phyloP scores from a whole-genome alignment of 2,113 vertebrate species.

The Pelecanus crispus region DNA sequence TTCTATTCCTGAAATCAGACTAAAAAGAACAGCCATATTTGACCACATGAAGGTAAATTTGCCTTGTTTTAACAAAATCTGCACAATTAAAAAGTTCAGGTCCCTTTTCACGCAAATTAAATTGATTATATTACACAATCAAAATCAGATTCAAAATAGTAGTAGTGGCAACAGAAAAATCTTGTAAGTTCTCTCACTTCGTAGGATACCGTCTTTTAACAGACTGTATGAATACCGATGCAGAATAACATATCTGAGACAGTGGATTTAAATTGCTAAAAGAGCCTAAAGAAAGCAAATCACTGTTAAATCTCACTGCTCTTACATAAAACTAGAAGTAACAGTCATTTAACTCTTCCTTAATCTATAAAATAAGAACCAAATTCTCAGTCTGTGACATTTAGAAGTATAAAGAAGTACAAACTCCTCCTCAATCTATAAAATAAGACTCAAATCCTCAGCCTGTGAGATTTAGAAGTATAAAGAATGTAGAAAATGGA shows the following conservation, averaged over 20 bases:
- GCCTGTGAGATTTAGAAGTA: background rate
- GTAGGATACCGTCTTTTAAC: background rate
- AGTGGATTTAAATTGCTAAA: background rate
- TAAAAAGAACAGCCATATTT: background rate
- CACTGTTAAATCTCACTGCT: background rate
- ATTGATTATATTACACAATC: background rate
- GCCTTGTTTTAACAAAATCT: background rate
- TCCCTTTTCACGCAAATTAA: background rate
- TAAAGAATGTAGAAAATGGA: background rate
- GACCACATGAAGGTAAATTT: background rate
- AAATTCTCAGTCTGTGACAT: background rate
- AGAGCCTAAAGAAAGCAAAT: background rate
- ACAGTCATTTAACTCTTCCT: background rate
- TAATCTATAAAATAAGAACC: background rate
- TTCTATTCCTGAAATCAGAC: background rate
- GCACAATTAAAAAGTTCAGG: background rate
- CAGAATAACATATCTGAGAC: background rate
- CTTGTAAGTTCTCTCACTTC: background rate
- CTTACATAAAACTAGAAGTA: background rate
- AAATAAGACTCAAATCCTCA: background rate
- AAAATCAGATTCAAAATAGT: background rate
- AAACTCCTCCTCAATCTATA: background rate
- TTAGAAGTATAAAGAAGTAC: too few relatives aligned
- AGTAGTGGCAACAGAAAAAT: background rate
- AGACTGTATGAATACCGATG: background rate